A percentile compares a stretch with the other conserved stretches of the same genome.
These are phyloP conservation scores for Litoditis marina DNA, from an alignment of 2,888 invertebrate species.

Conservation along the genomic window DNA sequence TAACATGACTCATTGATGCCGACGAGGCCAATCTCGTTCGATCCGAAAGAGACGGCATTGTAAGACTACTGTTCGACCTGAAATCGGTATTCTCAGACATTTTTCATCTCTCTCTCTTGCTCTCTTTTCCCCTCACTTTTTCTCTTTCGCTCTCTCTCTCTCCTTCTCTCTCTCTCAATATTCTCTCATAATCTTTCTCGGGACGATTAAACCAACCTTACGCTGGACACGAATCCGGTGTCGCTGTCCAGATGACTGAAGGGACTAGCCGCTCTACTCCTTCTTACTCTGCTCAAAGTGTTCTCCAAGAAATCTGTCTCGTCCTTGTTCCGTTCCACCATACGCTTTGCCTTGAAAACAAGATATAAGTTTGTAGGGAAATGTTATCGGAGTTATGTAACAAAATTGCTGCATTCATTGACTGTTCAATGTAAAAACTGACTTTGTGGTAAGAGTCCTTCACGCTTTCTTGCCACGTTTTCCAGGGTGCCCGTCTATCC, in stretches of 20 bases:
- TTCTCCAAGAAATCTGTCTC: conserved; percentile 51
- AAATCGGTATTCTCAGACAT: background rate
- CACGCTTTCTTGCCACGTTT: conserved; percentile 53
- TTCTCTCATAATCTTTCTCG: too few species aligned
- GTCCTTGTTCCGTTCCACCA: conserved; percentile 49
- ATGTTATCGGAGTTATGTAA: too few species aligned
- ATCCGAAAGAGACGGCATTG: conserved; percentile 25
- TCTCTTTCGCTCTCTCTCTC: too few species aligned
- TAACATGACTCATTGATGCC: conserved; percentile 23
- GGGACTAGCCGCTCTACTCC: conserved; percentile 42
- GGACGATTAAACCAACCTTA: too few species aligned
- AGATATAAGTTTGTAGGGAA: too few species aligned
- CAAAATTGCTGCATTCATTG: too few species aligned
- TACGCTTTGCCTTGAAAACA: conserved; percentile 46
- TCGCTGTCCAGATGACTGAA: conserved; percentile 46
- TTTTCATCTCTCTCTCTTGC: background rate
- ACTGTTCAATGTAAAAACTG: too few species aligned
- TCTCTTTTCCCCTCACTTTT: too few species aligned
- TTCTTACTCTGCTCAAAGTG: conserved; percentile 32
- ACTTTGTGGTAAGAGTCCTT: conserved; percentile 57
- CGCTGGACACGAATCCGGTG: conserved; percentile 36
- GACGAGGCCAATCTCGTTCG: conserved; percentile 26
- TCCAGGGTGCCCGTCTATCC: conserved; percentile 21
- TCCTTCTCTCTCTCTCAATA: too few species aligned
- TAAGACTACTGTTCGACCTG: conserved; percentile 28